These are phyloP conservation scores for Tyto alba DNA, from an alignment of 2,113 vertebrate genomes.

Conservation along the genomic window DNA sequence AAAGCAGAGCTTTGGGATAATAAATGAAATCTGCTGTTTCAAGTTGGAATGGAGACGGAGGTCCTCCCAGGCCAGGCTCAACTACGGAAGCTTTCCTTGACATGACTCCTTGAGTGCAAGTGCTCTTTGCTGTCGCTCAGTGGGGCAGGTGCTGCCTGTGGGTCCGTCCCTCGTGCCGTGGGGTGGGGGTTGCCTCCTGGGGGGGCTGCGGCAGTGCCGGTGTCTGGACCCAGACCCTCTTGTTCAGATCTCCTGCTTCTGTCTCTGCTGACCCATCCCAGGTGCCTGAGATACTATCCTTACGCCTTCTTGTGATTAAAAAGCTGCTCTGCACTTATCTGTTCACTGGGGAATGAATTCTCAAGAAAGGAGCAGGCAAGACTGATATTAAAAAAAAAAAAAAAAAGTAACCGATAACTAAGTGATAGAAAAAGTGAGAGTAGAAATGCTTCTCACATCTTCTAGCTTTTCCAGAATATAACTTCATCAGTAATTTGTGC, in stretches of 20 bases:
- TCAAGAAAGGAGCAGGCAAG: background rate
- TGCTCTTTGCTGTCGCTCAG: fast-evolving
- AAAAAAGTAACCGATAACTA: background rate
- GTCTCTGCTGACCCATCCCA: background rate
- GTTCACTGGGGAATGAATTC: background rate
- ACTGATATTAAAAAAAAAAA: background rate
- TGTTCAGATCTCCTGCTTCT: too few relatives aligned
- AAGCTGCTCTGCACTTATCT: background rate
- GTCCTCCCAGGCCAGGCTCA: background rate
- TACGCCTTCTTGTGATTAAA: fast-evolving
- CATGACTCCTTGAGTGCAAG: fast-evolving
- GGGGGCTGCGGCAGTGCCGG: fast-evolving
- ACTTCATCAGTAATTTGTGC: background rate
- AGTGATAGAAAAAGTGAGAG: background rate
- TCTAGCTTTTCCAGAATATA: background rate
- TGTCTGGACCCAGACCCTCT: fast-evolving
- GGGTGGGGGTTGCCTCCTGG: fast-evolving
- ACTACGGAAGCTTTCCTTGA: background rate
- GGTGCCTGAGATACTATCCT: background rate
- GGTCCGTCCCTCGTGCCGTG: background rate
- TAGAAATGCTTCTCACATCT: background rate
- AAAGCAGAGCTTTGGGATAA: background rate
- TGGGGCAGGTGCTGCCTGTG: fast-evolving
- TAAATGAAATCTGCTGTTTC: background rate
- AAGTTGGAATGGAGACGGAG: fast-evolving